Evolutionary conservation across 2,888 invertebrate genomes (phyloP), one percentile per base, ranked within the genome.

Genomic region (Zhengitettix transpicula): DNA sequence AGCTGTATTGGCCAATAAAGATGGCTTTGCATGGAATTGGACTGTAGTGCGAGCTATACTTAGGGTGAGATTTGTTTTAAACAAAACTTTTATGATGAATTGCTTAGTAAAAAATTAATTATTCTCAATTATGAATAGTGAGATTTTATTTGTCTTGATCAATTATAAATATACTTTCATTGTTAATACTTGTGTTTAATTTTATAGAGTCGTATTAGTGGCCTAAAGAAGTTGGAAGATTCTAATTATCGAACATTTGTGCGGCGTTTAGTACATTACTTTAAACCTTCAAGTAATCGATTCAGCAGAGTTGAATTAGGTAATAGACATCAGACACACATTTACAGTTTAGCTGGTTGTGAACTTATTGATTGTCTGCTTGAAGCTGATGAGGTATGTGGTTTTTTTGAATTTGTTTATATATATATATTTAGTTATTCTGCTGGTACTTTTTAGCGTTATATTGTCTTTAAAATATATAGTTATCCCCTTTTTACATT

Each of bases 11-110:
- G 78, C 80, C 60, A 81, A 83, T 61, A 87, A 89, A 66, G 92
- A 92, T 68, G 87, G 87, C 8, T 82, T 82, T 61, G 80, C 83
- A 0, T 96, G 96, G 96, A 87, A 95, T 71, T 96, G 95, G 95
- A 87, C 89, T 67, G 79, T 91, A n/a, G 85, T 96, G 63, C 80
- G 86, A 63, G 84, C 89, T 52, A 81, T 92, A 68, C 75, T 93
- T 41, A 87, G 85, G 80, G 88, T 87, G 75, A 68, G 67, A 58
- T 55, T 40, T 52, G 17, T 63, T 60, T 7, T 53, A 28, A 28
- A 5, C 28, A n/a, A n/a, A n/a, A 5, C 28, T 28, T 28, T 5
- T 2, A 47, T 5, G n/a, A 7, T 14, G 8, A 47, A 47, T n/a
- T 47, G 47, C n/a, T 14, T 47, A 1, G n/a, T n/a, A n/a, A n/a